Evolutionary conservation across 1,140 invertebrate genomes (phyloP).

Genomic region (Oncopodura yosiiana): DNA sequence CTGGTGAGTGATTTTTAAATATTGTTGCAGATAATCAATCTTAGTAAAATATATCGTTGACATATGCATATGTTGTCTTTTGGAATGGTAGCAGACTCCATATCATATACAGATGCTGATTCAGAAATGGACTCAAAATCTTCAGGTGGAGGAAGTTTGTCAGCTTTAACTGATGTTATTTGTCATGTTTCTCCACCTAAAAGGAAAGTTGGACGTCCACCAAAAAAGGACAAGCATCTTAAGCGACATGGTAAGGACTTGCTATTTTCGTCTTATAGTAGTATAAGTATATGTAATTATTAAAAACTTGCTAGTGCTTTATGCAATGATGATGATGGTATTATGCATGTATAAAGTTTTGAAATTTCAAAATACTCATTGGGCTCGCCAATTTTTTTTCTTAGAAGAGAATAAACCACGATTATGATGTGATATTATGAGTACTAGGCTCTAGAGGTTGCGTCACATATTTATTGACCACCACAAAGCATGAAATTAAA

Average conservation of each 20-base stretch:
- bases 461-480: no score
- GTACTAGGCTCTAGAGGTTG: no score
- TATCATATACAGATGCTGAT: conserved; percentile 22
- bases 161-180: conserved; percentile 8
- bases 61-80: no score
- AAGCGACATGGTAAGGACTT: conserved; percentile 28
- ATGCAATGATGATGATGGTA: not conserved
- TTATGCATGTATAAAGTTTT: not conserved
- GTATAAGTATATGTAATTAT: not conserved
- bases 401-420: no score
- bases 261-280: not conserved
- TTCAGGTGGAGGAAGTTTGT: conserved; percentile 27
- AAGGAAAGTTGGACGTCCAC: conserved; percentile 34
- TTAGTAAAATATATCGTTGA: not conserved
- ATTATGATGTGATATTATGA: no score
- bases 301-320: not conserved
- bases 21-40: not conserved
- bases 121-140: conserved; percentile 34
- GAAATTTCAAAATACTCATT: no score
- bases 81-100: conserved; percentile 6
- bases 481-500: no score
- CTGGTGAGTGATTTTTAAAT: conserved; percentile 13
- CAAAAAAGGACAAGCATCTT: conserved; percentile 34
- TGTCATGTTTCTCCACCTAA: conserved; percentile 22
- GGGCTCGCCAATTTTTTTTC: no score